Evolutionary conservation across 2,113 vertebrate species (phyloP).

Genomic region (Entomyzon cyanotis): DNA sequence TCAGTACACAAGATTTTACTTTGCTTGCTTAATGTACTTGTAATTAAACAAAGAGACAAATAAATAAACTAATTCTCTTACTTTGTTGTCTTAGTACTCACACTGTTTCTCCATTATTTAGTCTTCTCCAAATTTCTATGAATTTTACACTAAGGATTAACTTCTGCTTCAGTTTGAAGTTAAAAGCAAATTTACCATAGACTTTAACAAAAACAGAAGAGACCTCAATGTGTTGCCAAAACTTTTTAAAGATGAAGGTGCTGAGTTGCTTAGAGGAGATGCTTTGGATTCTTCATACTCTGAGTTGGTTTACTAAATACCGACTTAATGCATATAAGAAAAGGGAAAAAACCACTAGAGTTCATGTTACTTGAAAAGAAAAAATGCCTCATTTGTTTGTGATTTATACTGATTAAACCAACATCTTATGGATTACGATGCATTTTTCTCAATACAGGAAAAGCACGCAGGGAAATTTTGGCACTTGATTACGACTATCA

Average conservation of each 20-base stretch:
- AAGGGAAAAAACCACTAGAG: fast-evolving
- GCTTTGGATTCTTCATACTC: background rate
- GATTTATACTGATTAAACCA: background rate
- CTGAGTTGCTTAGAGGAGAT: background rate
- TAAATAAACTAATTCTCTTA: background rate
- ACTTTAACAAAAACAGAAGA: background rate
- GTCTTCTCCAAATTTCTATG: background rate
- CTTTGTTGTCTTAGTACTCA: background rate
- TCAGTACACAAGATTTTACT: background rate
- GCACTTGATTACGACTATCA: background rate
- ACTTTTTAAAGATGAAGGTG: background rate
- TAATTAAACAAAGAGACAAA: background rate
- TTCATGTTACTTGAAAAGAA: background rate
- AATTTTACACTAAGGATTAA: background rate
- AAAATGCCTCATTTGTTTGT: background rate
- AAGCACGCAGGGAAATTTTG: background rate
- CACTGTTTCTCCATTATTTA: background rate
- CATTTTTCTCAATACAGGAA: background rate
- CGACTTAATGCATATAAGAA: background rate
- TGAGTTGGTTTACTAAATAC: background rate
- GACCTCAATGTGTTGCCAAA: background rate
- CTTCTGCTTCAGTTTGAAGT: background rate
- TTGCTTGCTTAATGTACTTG: background rate
- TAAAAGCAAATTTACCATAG: background rate
- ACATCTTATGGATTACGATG: background rate